Evolutionary conservation across 2,797 vertebrate species (phyloP).

Genomic region (Falco cherrug): DNA sequence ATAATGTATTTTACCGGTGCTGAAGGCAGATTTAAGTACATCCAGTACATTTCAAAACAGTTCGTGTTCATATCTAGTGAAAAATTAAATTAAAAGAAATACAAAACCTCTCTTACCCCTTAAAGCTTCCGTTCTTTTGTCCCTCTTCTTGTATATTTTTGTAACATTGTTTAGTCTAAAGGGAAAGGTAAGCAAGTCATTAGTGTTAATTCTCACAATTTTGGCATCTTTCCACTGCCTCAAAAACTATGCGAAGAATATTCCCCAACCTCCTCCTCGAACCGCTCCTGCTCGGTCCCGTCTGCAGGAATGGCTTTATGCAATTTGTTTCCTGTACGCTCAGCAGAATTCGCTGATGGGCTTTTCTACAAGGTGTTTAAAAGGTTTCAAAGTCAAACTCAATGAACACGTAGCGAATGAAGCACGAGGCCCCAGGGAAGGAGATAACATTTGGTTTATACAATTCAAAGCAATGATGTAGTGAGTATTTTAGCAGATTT

Average conservation of each 20-base stretch:
- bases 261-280: neutral
- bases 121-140: conserved; percentile 82
- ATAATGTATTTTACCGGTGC: neutral
- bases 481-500: neutral
- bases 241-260: neutral
- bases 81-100: neutral
- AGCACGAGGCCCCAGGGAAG: neutral
- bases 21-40: neutral
- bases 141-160: conserved; percentile 85
- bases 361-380: neutral
- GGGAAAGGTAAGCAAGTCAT: conserved; percentile 31
- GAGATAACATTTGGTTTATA: accelerated
- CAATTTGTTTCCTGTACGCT: accelerated
- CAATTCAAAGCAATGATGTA: neutral
- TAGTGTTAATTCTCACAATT: neutral
- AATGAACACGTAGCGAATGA: neutral
- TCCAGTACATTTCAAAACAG: neutral
- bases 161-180: conserved; percentile 86
- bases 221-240: neutral
- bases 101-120: conserved; percentile 79
- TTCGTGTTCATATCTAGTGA: neutral
- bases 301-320: neutral
- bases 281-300: neutral
- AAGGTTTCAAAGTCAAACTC: neutral
- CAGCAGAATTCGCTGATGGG: neutral